Conservation (phyloP, 2,888 invertebrate genomes). For the Scrobipalpa atriplicella region DNA sequence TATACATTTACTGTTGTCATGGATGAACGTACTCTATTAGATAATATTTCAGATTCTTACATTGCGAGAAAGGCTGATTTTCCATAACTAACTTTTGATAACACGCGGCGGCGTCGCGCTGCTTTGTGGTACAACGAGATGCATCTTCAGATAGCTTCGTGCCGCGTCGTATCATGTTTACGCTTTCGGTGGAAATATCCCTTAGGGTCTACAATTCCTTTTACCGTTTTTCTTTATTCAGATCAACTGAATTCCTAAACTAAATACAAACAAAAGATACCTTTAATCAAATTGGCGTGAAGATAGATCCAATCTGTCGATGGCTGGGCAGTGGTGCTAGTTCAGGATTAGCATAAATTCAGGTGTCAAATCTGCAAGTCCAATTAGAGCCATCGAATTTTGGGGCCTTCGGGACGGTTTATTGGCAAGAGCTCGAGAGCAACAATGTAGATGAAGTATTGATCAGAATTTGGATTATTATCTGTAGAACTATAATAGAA, state of each 20-base stretch:
- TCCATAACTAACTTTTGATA: no score
- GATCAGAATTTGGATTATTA: conserved; percentile 1
- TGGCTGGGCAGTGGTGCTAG: conserved; percentile 16
- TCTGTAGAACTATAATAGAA: neutral
- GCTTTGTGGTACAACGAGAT: no score
- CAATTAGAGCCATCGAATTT: conserved; percentile 43
- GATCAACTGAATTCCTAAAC: no score
- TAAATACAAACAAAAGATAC: neutral
- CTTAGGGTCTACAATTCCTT: no score
- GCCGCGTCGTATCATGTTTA: no score
- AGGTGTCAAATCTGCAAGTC: conserved; percentile 58
- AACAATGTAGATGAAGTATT: neutral
- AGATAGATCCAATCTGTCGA: conserved; percentile 19
- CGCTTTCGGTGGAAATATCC: no score
- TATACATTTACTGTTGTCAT: no score
- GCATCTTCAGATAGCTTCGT: no score
- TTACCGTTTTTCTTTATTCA: neutral
- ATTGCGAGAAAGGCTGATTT: no score
- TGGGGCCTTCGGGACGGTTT: conserved; percentile 34
- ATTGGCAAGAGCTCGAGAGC: conserved; percentile 4
- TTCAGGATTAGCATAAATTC: conserved; percentile 57
- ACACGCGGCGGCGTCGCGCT: no score
- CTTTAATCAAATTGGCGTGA: conserved; percentile 9
- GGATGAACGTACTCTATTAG: no score
- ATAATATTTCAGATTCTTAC: no score